Percentiles rank a stretch among this genome's conserved stretches.
phyloP scores from a whole-genome alignment of 2,113 vertebrate genomes.

The Sitta europaea region DNA sequence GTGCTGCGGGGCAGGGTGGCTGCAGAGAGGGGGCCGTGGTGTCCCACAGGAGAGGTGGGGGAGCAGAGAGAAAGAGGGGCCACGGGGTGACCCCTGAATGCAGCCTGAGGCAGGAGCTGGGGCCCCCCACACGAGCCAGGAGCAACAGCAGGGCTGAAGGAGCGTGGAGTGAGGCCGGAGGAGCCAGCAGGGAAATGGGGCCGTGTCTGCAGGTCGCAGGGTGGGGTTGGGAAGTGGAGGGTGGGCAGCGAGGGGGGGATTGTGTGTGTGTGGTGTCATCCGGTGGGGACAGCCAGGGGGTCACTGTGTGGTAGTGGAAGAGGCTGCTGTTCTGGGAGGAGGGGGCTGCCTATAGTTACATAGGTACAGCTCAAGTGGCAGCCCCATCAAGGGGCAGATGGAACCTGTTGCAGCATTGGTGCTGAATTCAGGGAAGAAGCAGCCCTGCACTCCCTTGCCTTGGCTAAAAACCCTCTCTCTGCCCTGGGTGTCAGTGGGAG shows the following conservation, averaged over 20 bases:
- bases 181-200: accelerated
- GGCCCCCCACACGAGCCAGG: too few relatives aligned
- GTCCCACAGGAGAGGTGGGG: accelerated
- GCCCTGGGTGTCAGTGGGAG: not conserved
- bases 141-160: not conserved
- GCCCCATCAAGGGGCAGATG: not conserved
- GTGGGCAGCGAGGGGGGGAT: not conserved
- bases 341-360: accelerated
- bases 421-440: not conserved
- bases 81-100: not conserved
- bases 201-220: accelerated
- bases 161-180: accelerated
- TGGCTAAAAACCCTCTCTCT: not conserved
- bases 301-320: not conserved
- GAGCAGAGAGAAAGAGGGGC: not conserved
- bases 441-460: not conserved
- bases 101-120: not conserved
- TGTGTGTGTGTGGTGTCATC: not conserved
- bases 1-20: not conserved
- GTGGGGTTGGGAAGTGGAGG: not conserved
- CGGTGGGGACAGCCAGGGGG: not conserved
- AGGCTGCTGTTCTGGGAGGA: not conserved
- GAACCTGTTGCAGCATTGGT: not conserved
- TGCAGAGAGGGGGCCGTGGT: accelerated
- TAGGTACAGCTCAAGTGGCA: not conserved